These are phyloP conservation scores for Escarpia spicata DNA, from an alignment of 2,888 invertebrate genomes.

Conservation along the genomic window DNA sequence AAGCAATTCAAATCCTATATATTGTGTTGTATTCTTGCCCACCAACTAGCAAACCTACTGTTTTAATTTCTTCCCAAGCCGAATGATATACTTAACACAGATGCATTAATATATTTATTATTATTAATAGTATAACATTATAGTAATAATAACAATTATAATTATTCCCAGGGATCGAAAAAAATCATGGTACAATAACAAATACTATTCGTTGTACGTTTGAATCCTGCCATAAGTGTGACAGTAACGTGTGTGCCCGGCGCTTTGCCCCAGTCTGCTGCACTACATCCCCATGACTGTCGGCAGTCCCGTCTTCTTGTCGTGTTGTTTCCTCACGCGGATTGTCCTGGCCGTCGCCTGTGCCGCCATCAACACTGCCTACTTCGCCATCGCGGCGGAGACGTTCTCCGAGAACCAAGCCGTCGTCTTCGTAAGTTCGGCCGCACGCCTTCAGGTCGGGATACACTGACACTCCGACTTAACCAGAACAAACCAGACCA, in stretches of 20 bases:
- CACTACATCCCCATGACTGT: not conserved
- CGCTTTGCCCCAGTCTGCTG: not conserved
- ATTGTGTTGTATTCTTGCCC: no score
- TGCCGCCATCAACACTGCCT: constrained; percentile 21
- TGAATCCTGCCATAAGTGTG: not conserved
- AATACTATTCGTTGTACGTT: not conserved
- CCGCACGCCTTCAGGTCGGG: no score
- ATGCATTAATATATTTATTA: no score
- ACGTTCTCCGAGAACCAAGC: not conserved
- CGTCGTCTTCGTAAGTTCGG: constrained; percentile 20
- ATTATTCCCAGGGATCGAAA: no score
- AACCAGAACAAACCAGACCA: no score
- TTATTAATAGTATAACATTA: no score
- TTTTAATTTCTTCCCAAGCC: no score
- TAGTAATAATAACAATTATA: no score
- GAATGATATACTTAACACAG: no score
- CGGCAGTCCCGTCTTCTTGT: not conserved
- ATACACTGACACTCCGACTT: no score
- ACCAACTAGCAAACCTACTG: no score
- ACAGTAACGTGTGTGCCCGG: not conserved
- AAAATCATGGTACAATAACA: not conserved
- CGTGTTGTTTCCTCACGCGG: not conserved
- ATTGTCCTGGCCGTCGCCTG: constrained; percentile 13
- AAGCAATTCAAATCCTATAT: no score
- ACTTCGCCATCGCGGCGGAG: constrained; percentile 23